Conservation (phyloP, 92 coral and sea anemone genomes). For the Blastomussa wellsi region DNA sequence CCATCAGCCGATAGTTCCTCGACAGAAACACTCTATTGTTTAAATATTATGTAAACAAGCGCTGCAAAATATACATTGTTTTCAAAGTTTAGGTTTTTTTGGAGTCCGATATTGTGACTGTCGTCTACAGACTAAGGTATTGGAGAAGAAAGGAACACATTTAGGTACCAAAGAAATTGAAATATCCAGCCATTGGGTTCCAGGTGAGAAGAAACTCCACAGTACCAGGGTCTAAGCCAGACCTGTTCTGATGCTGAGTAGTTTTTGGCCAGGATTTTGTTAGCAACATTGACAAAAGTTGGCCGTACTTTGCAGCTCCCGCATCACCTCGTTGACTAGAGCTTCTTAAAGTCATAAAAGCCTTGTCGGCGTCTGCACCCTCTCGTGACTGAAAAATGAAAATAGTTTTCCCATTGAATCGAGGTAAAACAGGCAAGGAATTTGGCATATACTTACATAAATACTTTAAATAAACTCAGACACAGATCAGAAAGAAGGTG, state of each 20-base stretch:
- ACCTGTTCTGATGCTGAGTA: background rate
- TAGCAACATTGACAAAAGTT: conserved; percentile 65
- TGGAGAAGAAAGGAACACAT: background rate
- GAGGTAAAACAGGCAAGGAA: background rate
- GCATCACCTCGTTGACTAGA: background rate
- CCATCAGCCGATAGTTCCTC: no score
- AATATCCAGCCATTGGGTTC: conserved; percentile 72
- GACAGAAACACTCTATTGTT: no score
- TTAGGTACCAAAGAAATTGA: conserved; percentile 68
- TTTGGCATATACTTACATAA: background rate
- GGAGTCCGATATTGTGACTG: no score
- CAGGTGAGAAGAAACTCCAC: conserved; percentile 64
- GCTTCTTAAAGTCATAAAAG: background rate
- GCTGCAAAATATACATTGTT: no score
- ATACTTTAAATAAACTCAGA: background rate
- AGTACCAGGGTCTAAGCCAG: conserved; percentile 29
- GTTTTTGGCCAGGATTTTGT: conserved; percentile 65
- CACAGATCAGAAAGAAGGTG: background rate
- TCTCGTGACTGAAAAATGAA: background rate
- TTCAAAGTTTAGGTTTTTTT: no score
- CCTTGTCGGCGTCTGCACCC: conserved; percentile 17
- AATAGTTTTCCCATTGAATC: background rate
- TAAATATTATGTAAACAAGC: no score
- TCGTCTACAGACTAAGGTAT: no score
- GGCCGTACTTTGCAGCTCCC: conserved; percentile 47